Evolutionary conservation across 2,888 invertebrate genomes (phyloP).

Genomic region (Synanthedon tipuliformis): DNA sequence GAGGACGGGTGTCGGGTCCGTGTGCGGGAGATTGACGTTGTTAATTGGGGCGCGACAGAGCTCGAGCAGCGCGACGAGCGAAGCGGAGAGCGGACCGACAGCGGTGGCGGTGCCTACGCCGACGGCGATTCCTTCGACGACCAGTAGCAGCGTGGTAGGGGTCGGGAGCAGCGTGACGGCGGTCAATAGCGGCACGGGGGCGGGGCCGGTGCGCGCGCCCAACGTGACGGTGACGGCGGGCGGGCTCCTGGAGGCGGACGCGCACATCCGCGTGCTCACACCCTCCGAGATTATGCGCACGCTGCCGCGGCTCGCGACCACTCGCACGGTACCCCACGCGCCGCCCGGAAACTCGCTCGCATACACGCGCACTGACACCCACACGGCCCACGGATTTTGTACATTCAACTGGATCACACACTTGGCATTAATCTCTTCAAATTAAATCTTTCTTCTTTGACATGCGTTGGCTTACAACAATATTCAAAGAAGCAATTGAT

Average conservation of each 20-base stretch:
- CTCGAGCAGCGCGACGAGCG: slow-evolving; percentile 28
- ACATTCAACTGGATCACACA: too few relatives aligned
- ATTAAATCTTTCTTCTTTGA: too few relatives aligned
- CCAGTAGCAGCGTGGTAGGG: slow-evolving; percentile 13
- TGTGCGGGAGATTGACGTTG: slow-evolving; percentile 10
- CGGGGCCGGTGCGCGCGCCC: slow-evolving; percentile 70
- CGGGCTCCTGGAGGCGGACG: slow-evolving; percentile 74
- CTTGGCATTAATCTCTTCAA: too few relatives aligned
- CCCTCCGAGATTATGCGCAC: slow-evolving; percentile 93
- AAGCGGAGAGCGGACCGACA: slow-evolving; percentile 6
- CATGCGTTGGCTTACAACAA: too few relatives aligned
- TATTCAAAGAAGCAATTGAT: too few relatives aligned
- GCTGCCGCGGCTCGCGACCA: slow-evolving; percentile 85
- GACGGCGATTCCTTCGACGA: slow-evolving; percentile 13
- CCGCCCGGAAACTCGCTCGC: slow-evolving; percentile 17
- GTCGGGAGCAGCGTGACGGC: slow-evolving; percentile 16
- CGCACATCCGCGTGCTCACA: slow-evolving; percentile 89
- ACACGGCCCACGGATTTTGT: background rate
- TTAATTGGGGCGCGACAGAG: slow-evolving; percentile 45
- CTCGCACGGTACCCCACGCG: slow-evolving; percentile 34
- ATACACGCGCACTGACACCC: slow-evolving; percentile 4
- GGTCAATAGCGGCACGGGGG: slow-evolving; percentile 14
- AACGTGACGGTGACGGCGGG: slow-evolving; percentile 77
- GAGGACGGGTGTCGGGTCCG: background rate
- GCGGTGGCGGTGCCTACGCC: slow-evolving; percentile 12